Evolutionary conservation across 2,113 vertebrate species (phyloP).

Genomic region (Nyctibius bracteatus): DNA sequence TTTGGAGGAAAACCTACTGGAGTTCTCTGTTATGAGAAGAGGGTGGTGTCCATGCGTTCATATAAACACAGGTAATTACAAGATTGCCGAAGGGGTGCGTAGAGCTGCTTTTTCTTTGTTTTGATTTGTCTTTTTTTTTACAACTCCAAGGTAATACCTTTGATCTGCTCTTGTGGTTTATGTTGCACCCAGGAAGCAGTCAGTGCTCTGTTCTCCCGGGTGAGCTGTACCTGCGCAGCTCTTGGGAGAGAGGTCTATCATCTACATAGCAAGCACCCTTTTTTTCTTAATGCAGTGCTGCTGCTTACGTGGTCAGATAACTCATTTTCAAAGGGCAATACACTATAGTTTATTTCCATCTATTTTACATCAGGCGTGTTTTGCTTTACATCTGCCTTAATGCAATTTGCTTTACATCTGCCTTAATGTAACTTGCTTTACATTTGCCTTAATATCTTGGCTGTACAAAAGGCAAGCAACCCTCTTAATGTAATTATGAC

Average conservation of each 20-base stretch:
- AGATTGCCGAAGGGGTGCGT: background rate
- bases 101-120: background rate
- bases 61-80: background rate
- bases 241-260: background rate
- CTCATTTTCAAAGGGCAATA: background rate
- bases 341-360: background rate
- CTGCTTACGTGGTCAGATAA: background rate
- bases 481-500: background rate
- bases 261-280: background rate
- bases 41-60: background rate
- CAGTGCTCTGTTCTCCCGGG: background rate
- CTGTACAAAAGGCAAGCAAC: background rate
- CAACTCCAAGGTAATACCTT: background rate
- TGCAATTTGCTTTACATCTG: background rate
- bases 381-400: background rate
- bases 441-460: background rate
- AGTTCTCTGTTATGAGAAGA: background rate
- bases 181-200: background rate
- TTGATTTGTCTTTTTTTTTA: constrained; percentile 9
- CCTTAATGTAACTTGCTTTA: background rate
- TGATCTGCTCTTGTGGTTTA: background rate
- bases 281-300: background rate
- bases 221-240: background rate
- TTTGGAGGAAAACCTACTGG: background rate
- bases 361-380: background rate